Base-by-base conservation (phyloP, 2,797 vertebrate species). In the Synanceia verrucosa region DNA sequence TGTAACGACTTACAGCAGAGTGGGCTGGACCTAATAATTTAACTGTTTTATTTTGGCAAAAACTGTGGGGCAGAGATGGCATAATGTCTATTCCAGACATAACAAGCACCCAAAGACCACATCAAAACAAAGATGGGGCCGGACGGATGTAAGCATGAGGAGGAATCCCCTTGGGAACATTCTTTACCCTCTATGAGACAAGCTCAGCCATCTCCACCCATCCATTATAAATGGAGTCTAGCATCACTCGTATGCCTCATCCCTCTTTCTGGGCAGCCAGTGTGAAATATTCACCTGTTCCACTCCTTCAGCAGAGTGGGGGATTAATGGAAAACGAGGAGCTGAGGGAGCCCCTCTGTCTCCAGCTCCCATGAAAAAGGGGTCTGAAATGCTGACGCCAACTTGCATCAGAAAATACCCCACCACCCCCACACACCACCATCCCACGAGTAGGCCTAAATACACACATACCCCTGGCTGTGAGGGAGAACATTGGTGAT, bases 231-330 rank as follows among this genome's bases (percentile, higher is more conserved):
- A 92, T 86, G 78, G 74, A 80, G 82, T 76, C 66, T 62, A 63
- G 60, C 52, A 21, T 89, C 85, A 85, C 62, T 68, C 58, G 18
- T 72, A 67, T 65, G 68, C 71, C 83, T 87, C 79, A 86, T 88
- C 81, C 69, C 79, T 82, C 77, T 86, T 70, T 84, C 69, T 88
- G 78, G 73, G 82, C 85, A 88, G 72, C 39, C 82, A 70, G 75
- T 36, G 78, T 88, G 86, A 92, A 90, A 93, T 88, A 90, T 88
- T 90, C 84, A 86, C 86, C 87, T 89, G 86, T 84, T 92, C 76
- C 71, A 73, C 79, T 89, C 76, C 78, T 89, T 73, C 73, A 82
- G 78, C 64, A 85, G 63, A 83, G 70, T 67, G 76, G 59, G 55
- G 73, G 77, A 87, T 86, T 83, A 87, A 91, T 90, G 85, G 86